Evolutionary conservation across 2,113 vertebrate species (phyloP).

Genomic region (Nyctereutes procyonoides): DNA sequence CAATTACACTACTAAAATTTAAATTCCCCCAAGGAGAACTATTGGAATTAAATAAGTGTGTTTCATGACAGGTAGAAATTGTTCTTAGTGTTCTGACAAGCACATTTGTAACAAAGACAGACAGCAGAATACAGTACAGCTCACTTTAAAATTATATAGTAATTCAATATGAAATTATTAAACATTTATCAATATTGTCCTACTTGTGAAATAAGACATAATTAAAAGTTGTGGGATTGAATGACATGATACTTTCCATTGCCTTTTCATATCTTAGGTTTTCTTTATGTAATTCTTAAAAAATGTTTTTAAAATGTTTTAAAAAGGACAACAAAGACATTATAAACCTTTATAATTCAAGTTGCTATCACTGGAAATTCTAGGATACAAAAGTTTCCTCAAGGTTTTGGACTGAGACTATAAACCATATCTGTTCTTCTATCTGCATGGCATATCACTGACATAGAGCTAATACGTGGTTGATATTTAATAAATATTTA

Average conservation of each 20-base stretch:
- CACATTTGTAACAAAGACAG: conserved; percentile 31
- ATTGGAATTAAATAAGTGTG: conserved; percentile 70
- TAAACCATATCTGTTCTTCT: not conserved
- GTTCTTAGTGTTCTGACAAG: conserved; percentile 59
- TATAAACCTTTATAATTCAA: not conserved
- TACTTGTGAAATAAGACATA: conserved; percentile 30
- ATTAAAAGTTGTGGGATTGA: conserved; percentile 24
- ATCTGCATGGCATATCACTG: not conserved
- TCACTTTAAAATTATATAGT: not conserved
- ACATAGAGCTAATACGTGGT: not conserved
- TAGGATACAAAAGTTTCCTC: not conserved
- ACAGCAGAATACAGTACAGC: not conserved
- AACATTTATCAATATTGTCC: not conserved
- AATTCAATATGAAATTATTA: conserved; percentile 4
- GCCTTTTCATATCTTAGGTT: not conserved
- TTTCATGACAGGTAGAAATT: conserved; percentile 70
- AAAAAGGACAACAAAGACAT: not conserved
- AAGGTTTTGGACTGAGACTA: not conserved
- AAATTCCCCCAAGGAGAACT: conserved; percentile 62
- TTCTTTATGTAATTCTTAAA: conserved; percentile 16
- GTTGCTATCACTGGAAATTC: not conserved
- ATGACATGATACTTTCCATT: not conserved
- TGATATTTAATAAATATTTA: conserved; percentile 4
- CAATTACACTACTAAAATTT: not conserved
- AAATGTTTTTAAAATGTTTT: not conserved